Percentiles rank a stretch among this genome's conserved stretches.
These are phyloP conservation scores for Gorsachius magnificus DNA, from an alignment of 2,797 vertebrate species.

Conservation along the genomic window DNA sequence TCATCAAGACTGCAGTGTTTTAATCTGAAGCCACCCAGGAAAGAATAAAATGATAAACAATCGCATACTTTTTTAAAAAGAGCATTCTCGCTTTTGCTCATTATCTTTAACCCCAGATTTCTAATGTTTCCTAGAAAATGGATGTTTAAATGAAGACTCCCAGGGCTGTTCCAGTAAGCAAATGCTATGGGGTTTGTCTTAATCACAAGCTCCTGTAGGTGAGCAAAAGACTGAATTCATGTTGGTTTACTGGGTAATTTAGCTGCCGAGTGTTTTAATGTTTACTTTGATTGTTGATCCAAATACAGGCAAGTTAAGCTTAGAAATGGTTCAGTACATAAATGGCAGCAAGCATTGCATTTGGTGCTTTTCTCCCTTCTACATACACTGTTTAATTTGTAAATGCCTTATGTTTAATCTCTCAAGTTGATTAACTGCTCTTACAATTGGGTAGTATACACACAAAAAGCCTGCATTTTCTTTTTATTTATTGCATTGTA, in stretches of 20 bases:
- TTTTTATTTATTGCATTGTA: not conserved
- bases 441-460: not conserved
- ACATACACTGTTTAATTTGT: not conserved
- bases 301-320: not conserved
- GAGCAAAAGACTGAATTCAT: not conserved
- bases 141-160: not conserved
- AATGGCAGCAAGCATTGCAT: not conserved
- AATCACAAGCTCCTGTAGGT: not conserved
- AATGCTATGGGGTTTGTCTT: not conserved
- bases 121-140: not conserved
- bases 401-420: not conserved
- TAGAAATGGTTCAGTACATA: not conserved
- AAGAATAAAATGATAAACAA: not conserved
- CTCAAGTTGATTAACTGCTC: not conserved
- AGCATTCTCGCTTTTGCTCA: not conserved
- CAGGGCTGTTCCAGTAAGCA: not conserved
- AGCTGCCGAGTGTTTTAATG: not conserved
- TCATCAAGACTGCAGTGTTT: not conserved
- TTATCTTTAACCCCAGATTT: not conserved
- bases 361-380: not conserved
- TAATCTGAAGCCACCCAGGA: not conserved
- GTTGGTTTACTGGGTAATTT: not conserved
- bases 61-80: not conserved
- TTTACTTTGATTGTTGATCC: slow-evolving; percentile 3
- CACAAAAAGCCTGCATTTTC: not conserved